phyloP scores from a whole-genome alignment of 2,888 invertebrate species.

The Coronaproctus castanopsis region DNA sequence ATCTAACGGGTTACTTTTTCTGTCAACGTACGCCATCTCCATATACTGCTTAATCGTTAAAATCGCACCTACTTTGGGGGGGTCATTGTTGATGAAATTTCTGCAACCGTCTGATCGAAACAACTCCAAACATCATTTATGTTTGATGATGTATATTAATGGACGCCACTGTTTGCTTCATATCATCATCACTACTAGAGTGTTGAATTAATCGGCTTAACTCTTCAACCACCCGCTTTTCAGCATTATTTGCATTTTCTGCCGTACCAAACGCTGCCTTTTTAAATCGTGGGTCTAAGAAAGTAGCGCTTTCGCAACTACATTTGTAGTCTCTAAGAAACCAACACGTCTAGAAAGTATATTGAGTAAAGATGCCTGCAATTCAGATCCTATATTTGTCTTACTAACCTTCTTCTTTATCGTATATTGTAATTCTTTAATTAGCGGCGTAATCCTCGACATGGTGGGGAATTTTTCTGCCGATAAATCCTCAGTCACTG shows the following conservation, averaged over 20 bases:
- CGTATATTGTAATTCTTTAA: not conserved
- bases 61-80: not conserved
- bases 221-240: not conserved
- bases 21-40: not conserved
- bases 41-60: not conserved
- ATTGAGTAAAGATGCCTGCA: not conserved
- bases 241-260: not conserved
- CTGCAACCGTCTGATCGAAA: not conserved
- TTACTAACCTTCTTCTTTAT: conserved; percentile 1
- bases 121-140: not conserved
- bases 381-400: not conserved
- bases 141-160: not conserved
- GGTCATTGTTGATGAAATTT: not conserved
- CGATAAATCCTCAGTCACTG: not conserved
- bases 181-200: not conserved
- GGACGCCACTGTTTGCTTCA: not conserved
- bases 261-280: not conserved
- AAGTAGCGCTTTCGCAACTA: not conserved
- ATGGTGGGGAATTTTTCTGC: not conserved
- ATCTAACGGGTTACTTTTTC: not conserved
- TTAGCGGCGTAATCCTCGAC: not conserved
- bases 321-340: not conserved
- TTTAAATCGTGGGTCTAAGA: not conserved
- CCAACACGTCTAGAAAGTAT: not conserved
- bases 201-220: not conserved